phyloP scores from a whole-genome alignment of 2,113 vertebrate species.

The Riparia riparia region DNA sequence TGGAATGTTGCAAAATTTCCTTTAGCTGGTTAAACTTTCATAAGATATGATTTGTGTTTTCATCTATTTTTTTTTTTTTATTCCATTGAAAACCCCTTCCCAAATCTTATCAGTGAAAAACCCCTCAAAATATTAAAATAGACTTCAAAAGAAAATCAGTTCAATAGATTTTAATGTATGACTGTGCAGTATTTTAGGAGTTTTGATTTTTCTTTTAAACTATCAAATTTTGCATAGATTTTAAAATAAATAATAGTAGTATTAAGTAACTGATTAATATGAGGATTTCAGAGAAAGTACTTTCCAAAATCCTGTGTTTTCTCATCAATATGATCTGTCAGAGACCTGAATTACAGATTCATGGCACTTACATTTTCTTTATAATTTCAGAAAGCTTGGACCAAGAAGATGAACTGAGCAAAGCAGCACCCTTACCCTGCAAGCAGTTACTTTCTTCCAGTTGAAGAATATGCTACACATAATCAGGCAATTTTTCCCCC shows the following conservation, averaged over 20 bases:
- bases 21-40: background rate
- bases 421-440: background rate
- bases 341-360: background rate
- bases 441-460: background rate
- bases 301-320: background rate
- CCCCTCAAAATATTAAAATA: accelerated
- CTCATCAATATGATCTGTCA: background rate
- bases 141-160: background rate
- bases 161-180: background rate
- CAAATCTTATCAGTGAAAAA: background rate
- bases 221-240: background rate
- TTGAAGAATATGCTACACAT: background rate
- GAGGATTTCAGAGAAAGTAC: background rate
- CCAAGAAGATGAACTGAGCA: background rate
- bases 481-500: background rate
- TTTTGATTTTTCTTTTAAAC: background rate
- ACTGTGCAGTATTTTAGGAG: background rate
- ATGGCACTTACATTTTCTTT: background rate
- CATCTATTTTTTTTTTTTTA: background rate
- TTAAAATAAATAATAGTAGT: background rate
- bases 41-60: background rate
- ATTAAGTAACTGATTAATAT: background rate
- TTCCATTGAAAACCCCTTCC: background rate
- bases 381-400: background rate
- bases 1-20: background rate